Evolutionary conservation across 2,888 invertebrate genomes (phyloP), one percentile per base, ranked within the genome.

Genomic region (Epistrophe eligans): DNA sequence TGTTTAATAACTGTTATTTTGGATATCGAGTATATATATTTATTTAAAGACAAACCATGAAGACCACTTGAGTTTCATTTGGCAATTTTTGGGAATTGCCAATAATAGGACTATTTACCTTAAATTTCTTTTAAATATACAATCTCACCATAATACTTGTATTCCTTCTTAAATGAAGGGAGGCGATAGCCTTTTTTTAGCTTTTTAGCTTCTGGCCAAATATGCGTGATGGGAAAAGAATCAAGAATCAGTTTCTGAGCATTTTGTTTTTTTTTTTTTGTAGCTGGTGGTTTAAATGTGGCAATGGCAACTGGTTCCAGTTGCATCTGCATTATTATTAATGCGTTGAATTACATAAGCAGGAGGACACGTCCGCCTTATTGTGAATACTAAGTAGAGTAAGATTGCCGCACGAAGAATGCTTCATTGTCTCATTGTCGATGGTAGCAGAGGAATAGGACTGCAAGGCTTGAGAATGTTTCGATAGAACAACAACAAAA

Each of bases 281-380:
- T 24, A 2, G 24, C 3, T 24, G 24, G 24, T 24, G 32, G 19
- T 17, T 43, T 71, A 55, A 57, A 45, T 35, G 52, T 43, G 40
- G 55, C 11, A 66, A 52, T 52, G 38, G 70, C 81, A 77, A 83
- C 79, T 79, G 82, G 82, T 83, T 82, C 9, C 28, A 77, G 70
- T 55, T 70, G 19, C 24, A n/a, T 67, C 19, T n/a, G 72, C 24
- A 50, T 72, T 76, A 76, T 87, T 83, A 87, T 83, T 76, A 79
- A 87, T 83, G 83, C 73, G 79, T 79, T 76, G 79, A 38, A 71
- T 79, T 71, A 77, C 82, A 87, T 79, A 87, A 82, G 52, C 76
- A 76, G 55, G 77, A 77, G 85, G 77, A 77, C 70, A 70, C 64
- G 73, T 73, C 57, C 57, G 48, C 45, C 70, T 55, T 40, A 40